Percentiles rank a stretch among this genome's conserved stretches.
Conservation (phyloP, 2,888 invertebrate species). For the Megastigmus dorsalis region DNA sequence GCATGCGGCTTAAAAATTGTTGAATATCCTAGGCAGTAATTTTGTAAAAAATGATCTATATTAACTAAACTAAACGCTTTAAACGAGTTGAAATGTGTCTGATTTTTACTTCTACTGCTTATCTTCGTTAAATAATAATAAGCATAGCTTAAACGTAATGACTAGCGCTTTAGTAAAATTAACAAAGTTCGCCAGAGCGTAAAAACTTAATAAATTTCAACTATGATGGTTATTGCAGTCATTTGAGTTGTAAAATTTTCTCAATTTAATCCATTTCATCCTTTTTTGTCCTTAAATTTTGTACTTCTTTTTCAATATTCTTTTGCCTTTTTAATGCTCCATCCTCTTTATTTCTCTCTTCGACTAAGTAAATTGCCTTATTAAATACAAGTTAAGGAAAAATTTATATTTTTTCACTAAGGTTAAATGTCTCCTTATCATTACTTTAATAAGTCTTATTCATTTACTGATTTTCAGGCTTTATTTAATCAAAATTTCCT, state of each 20-base stretch:
- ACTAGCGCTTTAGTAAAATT: neutral
- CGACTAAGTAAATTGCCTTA: neutral
- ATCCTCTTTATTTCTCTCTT: neutral
- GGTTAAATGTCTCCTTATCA: too few relatives aligned
- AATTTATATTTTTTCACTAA: neutral
- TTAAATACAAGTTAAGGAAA: neutral
- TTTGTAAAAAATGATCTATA: neutral
- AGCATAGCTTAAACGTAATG: neutral
- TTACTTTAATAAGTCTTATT: neutral
- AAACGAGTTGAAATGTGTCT: neutral
- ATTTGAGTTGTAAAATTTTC: conserved; percentile 22
- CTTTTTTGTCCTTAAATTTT: neutral
- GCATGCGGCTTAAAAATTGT: neutral
- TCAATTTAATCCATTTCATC: neutral
- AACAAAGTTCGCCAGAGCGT: conserved; percentile 3
- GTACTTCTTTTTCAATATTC: neutral
- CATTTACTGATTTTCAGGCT: neutral
- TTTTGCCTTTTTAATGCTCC: neutral
- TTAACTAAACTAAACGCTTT: too few relatives aligned
- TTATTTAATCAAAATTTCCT: neutral
- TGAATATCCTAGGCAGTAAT: neutral
- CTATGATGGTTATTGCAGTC: neutral
- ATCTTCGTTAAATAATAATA: neutral
- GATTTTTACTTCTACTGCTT: neutral
- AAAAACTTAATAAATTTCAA: conserved; percentile 21